These are phyloP conservation scores for Xiphophorus maculatus DNA, from an alignment of 2,113 vertebrate genomes.

Conservation along the genomic window DNA sequence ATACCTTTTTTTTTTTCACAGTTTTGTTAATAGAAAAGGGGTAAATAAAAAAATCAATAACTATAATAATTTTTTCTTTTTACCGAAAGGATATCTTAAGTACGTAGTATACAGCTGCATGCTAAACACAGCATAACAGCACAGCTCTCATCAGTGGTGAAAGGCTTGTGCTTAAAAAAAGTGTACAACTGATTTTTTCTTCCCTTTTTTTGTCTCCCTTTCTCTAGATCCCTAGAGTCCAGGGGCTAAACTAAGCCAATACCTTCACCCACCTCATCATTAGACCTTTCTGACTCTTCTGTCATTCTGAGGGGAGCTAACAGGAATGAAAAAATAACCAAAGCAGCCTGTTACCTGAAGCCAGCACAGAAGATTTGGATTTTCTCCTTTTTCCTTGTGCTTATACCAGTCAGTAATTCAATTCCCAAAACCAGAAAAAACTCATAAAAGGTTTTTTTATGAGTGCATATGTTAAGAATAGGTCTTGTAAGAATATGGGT, in stretches of 20 bases:
- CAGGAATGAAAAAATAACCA: constrained; percentile 43
- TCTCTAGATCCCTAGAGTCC: constrained; percentile 79
- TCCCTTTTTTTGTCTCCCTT: neutral
- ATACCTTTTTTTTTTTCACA: no score
- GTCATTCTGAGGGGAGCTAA: constrained; percentile 49
- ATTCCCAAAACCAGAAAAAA: no score
- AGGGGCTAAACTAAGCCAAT: constrained; percentile 62
- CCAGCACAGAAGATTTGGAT: constrained; percentile 34
- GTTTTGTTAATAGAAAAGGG: no score
- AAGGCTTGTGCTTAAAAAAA: no score
- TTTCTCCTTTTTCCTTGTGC: neutral
- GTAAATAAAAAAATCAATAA: no score
- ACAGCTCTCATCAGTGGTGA: no score
- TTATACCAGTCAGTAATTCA: neutral
- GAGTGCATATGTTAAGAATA: constrained; percentile 13
- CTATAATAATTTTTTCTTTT: no score
- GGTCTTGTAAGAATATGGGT: constrained; percentile 34
- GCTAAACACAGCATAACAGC: no score
- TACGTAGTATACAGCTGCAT: no score
- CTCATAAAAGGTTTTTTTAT: no score
- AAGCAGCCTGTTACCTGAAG: constrained; percentile 63
- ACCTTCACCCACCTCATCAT: constrained; percentile 26
- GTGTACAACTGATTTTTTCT: neutral
- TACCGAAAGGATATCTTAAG: no score
- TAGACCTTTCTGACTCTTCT: constrained; percentile 35